Evolutionary conservation across 2,113 vertebrate genomes (phyloP).

Genomic region (Cyanoderma ruficeps): DNA sequence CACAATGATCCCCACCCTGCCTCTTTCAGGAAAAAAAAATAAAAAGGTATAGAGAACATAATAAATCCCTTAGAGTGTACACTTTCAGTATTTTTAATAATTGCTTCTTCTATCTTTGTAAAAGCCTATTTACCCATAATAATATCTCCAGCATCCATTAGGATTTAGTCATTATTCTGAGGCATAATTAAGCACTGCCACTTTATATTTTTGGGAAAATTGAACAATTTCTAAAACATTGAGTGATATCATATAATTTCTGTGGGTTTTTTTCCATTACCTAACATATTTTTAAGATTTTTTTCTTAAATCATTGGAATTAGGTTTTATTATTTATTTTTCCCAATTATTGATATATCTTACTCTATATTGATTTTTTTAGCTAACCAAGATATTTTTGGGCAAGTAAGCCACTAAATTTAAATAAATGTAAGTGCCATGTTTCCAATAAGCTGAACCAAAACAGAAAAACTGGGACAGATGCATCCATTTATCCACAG

Average conservation of each 20-base stretch:
- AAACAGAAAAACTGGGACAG: neutral
- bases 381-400: neutral
- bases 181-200: neutral
- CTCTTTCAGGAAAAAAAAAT: neutral
- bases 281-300: neutral
- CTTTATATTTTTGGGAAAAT: neutral
- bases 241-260: accelerated
- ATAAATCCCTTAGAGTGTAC: neutral
- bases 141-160: neutral
- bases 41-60: neutral
- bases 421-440: neutral
- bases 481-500: neutral
- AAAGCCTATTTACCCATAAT: neutral
- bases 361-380: neutral
- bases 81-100: neutral
- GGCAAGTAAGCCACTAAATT: neutral
- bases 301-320: neutral
- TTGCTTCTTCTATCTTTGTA: neutral
- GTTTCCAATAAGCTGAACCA: neutral
- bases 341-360: neutral
- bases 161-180: neutral
- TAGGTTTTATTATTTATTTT: neutral
- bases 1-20: neutral
- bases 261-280: accelerated
- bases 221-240: neutral